Percentiles rank a stretch among this genome's conserved stretches.
These are phyloP conservation scores for Drosophila planitibia DNA, from an alignment of 2,888 invertebrate species.

Conservation along the genomic window DNA sequence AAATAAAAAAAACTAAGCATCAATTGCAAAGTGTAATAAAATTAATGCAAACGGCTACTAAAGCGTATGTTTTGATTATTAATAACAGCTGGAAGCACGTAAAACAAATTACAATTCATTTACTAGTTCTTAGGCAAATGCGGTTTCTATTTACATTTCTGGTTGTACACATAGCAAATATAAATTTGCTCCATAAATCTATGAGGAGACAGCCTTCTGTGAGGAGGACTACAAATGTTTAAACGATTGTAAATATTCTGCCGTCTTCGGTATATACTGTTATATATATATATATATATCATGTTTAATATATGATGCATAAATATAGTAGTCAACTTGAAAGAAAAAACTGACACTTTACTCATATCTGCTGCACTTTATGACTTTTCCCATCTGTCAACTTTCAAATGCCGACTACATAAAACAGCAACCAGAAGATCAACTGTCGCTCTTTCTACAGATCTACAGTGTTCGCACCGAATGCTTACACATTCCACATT, in stretches of 20 bases:
- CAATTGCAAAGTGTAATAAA: slow-evolving; percentile 27
- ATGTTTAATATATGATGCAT: slow-evolving; percentile 5
- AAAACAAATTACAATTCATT: slow-evolving; percentile 10
- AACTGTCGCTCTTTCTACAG: background rate
- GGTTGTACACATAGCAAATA: background rate
- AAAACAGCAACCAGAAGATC: slow-evolving; percentile 15
- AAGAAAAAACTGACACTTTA: slow-evolving; percentile 3
- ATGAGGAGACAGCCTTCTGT: background rate
- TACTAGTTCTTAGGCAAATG: background rate
- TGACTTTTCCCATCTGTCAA: slow-evolving; percentile 17
- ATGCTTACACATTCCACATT: slow-evolving; percentile 27
- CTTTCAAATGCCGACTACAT: slow-evolving; percentile 17
- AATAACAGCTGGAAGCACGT: background rate
- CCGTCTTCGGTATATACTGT: background rate
- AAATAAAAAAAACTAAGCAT: slow-evolving; percentile 35
- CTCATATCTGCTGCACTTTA: slow-evolving; percentile 13
- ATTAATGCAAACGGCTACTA: slow-evolving; percentile 2
- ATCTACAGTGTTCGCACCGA: slow-evolving; percentile 10
- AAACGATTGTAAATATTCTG: background rate
- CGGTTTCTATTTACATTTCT: background rate
- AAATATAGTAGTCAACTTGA: slow-evolving; percentile 3
- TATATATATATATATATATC: background rate
- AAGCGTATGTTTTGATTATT: background rate
- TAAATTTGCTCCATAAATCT: background rate
- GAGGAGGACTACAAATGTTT: background rate